Evolutionary conservation across 2,888 invertebrate genomes (phyloP).

Genomic region (Tipula helvola): DNA sequence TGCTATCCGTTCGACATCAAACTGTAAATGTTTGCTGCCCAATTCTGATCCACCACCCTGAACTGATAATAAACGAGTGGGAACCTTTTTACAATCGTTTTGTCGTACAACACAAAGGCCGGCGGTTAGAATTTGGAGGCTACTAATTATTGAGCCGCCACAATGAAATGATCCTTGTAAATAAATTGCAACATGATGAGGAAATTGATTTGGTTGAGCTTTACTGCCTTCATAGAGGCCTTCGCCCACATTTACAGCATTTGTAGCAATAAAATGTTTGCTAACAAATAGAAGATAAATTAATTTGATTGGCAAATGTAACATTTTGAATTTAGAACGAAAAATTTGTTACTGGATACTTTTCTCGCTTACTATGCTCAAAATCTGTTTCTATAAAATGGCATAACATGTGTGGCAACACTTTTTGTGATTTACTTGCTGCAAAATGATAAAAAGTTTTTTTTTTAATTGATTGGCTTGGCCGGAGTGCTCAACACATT

Average conservation of each 20-base stretch:
- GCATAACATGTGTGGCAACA: too few species aligned
- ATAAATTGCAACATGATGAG: neutral
- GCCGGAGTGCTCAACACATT: too few species aligned
- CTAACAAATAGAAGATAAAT: neutral
- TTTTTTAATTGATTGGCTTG: too few species aligned
- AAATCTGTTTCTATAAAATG: neutral
- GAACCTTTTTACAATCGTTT: neutral
- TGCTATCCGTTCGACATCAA: neutral
- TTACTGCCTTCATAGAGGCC: neutral
- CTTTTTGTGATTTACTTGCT: too few species aligned
- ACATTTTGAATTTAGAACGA: neutral
- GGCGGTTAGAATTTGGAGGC: neutral
- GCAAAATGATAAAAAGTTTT: too few species aligned
- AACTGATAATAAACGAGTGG: neutral
- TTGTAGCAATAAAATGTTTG: neutral
- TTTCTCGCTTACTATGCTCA: neutral
- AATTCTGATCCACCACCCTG: neutral
- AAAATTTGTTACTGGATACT: neutral
- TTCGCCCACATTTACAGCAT: neutral
- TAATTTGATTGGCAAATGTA: neutral
- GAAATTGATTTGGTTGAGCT: neutral
- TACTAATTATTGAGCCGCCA: neutral
- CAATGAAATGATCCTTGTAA: neutral
- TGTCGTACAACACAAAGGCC: neutral
- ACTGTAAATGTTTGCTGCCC: neutral